Conservation (phyloP, 2,797 vertebrate species). For the Arrhamphus sclerolepis region DNA sequence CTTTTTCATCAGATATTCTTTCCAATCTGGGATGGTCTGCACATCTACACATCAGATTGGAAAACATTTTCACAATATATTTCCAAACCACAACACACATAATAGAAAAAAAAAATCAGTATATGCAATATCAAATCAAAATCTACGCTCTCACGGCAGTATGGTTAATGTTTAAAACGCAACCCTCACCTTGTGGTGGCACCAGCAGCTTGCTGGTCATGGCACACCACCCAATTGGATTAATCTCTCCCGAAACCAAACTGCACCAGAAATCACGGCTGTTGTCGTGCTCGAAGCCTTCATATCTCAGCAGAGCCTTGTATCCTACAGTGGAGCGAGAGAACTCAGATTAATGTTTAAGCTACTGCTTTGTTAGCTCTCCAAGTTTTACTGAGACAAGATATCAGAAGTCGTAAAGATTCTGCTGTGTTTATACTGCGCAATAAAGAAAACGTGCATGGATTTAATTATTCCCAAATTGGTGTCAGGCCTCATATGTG, state of each 20-base stretch:
- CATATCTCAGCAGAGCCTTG: slow-evolving; percentile 89
- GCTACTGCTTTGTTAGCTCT: not conserved
- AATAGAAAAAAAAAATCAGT: no score
- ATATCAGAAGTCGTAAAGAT: no score
- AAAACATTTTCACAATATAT: not conserved
- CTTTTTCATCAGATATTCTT: slow-evolving; percentile 90
- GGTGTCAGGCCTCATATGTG: no score
- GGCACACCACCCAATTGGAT: slow-evolving; percentile 96
- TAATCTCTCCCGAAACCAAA: slow-evolving; percentile 89
- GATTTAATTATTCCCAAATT: no score
- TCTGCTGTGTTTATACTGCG: no score
- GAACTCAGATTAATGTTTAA: not conserved
- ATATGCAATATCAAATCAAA: no score
- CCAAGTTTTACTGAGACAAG: not conserved
- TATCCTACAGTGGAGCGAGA: slow-evolving; percentile 82
- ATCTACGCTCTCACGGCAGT: no score
- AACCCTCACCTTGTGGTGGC: slow-evolving; percentile 88
- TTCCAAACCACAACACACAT: not conserved
- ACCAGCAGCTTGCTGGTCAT: slow-evolving; percentile 96
- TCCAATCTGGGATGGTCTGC: slow-evolving; percentile 86
- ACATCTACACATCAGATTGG: slow-evolving; percentile 59
- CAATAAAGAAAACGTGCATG: no score
- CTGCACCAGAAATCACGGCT: slow-evolving; percentile 94
- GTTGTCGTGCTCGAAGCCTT: slow-evolving; percentile 90
- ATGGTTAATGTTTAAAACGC: no score